phyloP scores from a whole-genome alignment of 2,888 invertebrate species.

The Nymphalis polychloros region DNA sequence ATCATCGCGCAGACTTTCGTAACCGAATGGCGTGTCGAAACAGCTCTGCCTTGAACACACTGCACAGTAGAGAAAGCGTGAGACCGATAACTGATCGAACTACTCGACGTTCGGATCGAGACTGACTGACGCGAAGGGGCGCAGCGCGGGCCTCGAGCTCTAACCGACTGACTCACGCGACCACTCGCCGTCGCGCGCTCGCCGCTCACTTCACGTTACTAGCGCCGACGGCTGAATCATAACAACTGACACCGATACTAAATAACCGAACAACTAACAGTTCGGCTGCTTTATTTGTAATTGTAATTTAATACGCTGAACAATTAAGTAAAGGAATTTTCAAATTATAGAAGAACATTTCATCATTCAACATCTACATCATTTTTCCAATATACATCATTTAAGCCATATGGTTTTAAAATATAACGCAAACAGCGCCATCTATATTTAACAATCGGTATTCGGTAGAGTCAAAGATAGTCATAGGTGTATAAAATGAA shows the following conservation, averaged over 20 bases:
- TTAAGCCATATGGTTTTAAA: slow-evolving; percentile 25
- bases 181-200: slow-evolving; percentile 55
- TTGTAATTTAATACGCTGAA: slow-evolving; percentile 28
- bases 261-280: slow-evolving; percentile 31
- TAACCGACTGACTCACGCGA: slow-evolving; percentile 51
- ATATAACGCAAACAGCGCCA: slow-evolving; percentile 25
- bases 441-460: slow-evolving; percentile 22
- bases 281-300: slow-evolving; percentile 44
- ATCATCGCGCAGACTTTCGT: slow-evolving; percentile 81
- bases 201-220: slow-evolving; percentile 57
- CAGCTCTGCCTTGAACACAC: slow-evolving; percentile 67
- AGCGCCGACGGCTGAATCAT: neutral
- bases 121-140: slow-evolving; percentile 42
- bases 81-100: slow-evolving; percentile 37
- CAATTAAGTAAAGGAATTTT: slow-evolving; percentile 2
- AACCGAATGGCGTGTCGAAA: slow-evolving; percentile 77
- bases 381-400: neutral
- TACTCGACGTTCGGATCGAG: slow-evolving; percentile 40
- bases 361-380: neutral
- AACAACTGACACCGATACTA: slow-evolving; percentile 27
- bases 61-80: slow-evolving; percentile 57
- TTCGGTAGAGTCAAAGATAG: slow-evolving; percentile 18
- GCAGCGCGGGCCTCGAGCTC: slow-evolving; percentile 35
- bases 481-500: slow-evolving; percentile 51
- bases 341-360: neutral